Base-by-base conservation (phyloP, 2,797 vertebrate genomes). In the Helicolenus hilgendorfi region DNA sequence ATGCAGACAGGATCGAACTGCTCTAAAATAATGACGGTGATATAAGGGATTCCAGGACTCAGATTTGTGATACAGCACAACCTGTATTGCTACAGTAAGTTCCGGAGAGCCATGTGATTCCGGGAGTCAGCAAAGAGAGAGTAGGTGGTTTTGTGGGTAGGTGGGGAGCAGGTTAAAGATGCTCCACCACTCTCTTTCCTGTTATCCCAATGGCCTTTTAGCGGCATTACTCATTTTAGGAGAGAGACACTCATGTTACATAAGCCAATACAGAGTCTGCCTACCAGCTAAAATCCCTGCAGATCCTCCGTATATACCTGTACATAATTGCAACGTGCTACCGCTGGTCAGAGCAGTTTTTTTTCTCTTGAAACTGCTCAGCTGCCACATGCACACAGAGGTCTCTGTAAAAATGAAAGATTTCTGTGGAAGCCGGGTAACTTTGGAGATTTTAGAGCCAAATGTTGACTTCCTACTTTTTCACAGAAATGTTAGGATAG, bases 201-300 rank as follows among this genome's bases (percentile, higher is more conserved):
- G 86, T 89, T 93, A 94, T 94, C 87, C 92, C 82, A 81, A 73
- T 91, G 79, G 89, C 86, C 85, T 93, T 94, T 94, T 85, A 88
- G 91, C 72, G 38, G 84, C 89, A 89, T 96, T 93, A 93, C 89
- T 95, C 95, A 96, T 92, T 93, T 94, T 89, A 71, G 89, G 91
- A 92, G 74, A 89, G 91, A 96, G 88, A 91, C 92, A 89, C 91
- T 94, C 56, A 35, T 88, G 92, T 96, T 96, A 94, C 73, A 90
- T 95, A 95, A 96, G 69, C 74, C 77, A 81, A 70, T 79, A 79
- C 83, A 88, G 69, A 92, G 64, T 77, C 84, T 92, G 91, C 91
- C 89, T 90, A 91, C 89, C 80, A 70, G 56, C 81, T 83, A 72
- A 89, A 90, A 89, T 79, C 81, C 83, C 86, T 72, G 63, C 84